Evolutionary conservation across 2,888 invertebrate genomes (phyloP).

Genomic region (Drosophila acutilabella): DNA sequence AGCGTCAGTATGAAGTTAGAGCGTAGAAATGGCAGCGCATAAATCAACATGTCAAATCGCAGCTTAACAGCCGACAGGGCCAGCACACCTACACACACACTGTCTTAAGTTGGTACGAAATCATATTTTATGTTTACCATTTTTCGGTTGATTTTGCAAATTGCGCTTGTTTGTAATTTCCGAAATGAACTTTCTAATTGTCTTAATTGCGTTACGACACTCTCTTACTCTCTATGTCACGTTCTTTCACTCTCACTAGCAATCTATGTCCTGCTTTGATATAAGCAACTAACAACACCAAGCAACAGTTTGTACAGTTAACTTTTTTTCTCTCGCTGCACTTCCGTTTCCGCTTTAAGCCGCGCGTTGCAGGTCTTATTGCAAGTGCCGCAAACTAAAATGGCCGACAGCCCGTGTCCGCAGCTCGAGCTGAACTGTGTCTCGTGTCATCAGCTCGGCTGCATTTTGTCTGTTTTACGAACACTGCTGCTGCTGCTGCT

Average conservation of each 20-base stretch:
- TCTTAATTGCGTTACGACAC: conserved; percentile 60
- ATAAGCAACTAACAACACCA: conserved; percentile 56
- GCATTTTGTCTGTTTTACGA: conserved; percentile 43
- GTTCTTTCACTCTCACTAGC: background rate
- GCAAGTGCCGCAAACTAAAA: conserved; percentile 41
- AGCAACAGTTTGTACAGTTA: conserved; percentile 72
- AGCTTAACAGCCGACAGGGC: conserved; percentile 59
- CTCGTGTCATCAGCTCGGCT: conserved; percentile 31
- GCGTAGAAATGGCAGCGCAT: conserved; percentile 60
- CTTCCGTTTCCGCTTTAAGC: conserved; percentile 72
- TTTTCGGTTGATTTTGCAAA: conserved; percentile 45
- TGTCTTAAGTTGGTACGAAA: conserved; percentile 29
- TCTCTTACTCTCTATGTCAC: background rate
- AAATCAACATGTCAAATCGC: conserved; percentile 80
- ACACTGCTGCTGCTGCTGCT: background rate
- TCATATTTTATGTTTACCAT: conserved; percentile 70
- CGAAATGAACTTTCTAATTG: conserved; percentile 66
- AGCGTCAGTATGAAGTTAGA: conserved; percentile 1
- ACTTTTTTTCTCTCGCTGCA: conserved; percentile 52
- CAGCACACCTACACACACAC: conserved; percentile 8
- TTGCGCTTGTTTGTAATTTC: conserved; percentile 38
- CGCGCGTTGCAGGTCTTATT: conserved; percentile 35
- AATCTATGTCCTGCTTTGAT: background rate
- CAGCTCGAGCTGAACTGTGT: conserved; percentile 76
- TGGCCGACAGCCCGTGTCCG: conserved; percentile 64